phyloP scores from a whole-genome alignment of 1,140 invertebrate species.

The Artemia franciscana region DNA sequence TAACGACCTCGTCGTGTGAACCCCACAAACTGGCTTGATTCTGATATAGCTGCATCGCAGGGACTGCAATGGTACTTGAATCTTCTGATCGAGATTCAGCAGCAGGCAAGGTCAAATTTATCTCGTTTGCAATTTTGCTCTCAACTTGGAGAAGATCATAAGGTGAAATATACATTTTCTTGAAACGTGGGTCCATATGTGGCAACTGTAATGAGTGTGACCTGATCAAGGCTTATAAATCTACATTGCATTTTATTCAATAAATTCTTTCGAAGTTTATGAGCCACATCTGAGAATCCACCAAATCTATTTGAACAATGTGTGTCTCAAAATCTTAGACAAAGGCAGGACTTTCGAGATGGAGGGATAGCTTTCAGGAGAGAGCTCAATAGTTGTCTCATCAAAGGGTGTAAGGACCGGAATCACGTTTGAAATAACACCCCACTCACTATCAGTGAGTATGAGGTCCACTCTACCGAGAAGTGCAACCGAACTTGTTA shows the following conservation, averaged over 20 bases:
- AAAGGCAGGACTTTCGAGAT: background rate
- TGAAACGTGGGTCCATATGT: background rate
- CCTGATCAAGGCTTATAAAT: background rate
- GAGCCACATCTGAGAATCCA: background rate
- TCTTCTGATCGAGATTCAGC: background rate
- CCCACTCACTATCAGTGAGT: background rate
- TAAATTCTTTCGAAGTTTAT: background rate
- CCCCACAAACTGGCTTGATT: background rate
- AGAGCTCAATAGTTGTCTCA: background rate
- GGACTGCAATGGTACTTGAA: background rate
- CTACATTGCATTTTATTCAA: background rate
- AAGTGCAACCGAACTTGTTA: background rate
- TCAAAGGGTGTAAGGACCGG: background rate
- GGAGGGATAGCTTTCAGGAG: background rate
- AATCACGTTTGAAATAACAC: background rate
- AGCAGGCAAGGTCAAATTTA: background rate
- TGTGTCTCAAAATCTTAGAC: background rate
- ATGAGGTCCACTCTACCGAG: background rate
- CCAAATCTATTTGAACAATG: background rate
- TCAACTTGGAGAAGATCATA: background rate
- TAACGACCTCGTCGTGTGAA: background rate
- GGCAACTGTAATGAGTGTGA: background rate
- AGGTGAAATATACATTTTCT: background rate
- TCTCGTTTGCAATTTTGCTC: background rate
- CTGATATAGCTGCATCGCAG: background rate